phyloP scores from a whole-genome alignment of 2,888 invertebrate species.

The Drosophila stalkeri region DNA sequence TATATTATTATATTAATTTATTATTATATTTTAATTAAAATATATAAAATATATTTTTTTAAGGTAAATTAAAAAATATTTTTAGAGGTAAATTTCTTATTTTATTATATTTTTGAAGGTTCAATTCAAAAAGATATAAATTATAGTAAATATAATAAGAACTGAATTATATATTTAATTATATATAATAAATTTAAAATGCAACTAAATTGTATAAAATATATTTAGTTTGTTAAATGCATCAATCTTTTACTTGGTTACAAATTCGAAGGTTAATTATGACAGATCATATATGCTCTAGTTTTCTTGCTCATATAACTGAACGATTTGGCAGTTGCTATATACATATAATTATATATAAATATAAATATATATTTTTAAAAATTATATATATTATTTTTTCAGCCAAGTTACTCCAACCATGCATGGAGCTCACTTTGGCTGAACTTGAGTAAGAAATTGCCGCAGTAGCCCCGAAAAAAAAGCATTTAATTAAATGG shows the following conservation, averaged over 20 bases:
- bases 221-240: neutral
- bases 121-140: no score
- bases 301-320: neutral
- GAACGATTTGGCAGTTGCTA: no score
- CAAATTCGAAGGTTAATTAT: neutral
- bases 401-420: neutral
- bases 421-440: constrained; percentile 10
- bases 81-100: no score
- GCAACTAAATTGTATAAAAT: neutral
- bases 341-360: no score
- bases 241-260: neutral
- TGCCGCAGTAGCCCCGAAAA: constrained; percentile 37
- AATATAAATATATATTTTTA: no score
- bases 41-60: no score
- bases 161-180: neutral
- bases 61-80: no score
- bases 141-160: no score
- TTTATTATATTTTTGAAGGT: no score
- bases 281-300: neutral
- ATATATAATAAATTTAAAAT: neutral
- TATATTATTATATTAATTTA: no score
- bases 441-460: constrained; percentile 38
- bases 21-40: no score
- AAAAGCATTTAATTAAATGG: constrained; percentile 74
- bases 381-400: neutral